These are phyloP conservation scores for Orthosia gothica DNA, from an alignment of 2,888 invertebrate species.

Conservation along the genomic window DNA sequence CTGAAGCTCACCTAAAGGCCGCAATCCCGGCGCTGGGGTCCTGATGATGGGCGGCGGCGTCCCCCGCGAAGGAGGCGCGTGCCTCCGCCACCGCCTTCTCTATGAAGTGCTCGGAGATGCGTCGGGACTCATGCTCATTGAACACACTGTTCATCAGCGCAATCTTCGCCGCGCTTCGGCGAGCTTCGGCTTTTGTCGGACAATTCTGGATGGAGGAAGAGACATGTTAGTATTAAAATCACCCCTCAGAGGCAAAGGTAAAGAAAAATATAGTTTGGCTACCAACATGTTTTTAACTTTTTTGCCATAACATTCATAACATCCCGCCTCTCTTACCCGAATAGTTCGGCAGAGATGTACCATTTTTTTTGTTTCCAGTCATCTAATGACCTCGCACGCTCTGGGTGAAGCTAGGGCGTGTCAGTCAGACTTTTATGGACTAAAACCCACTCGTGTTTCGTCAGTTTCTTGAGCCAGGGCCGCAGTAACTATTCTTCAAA, in stretches of 20 bases:
- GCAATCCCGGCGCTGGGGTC: constrained; percentile 94
- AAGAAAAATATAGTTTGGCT: too few relatives aligned
- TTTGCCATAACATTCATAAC: too few relatives aligned
- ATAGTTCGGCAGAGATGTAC: too few relatives aligned
- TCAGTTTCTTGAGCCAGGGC: too few relatives aligned
- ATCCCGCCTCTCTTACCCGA: too few relatives aligned
- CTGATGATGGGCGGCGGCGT: constrained; percentile 92
- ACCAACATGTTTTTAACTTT: too few relatives aligned
- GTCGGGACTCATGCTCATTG: constrained; percentile 98
- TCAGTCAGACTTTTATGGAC: too few relatives aligned
- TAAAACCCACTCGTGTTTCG: too few relatives aligned
- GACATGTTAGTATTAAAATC: not conserved
- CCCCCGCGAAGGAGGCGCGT: constrained; percentile 95
- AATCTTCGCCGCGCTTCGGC: constrained; percentile 98
- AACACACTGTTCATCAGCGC: constrained; percentile 99
- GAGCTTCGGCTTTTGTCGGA: constrained; percentile 98
- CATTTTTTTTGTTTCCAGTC: too few relatives aligned
- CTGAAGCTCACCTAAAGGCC: constrained; percentile 91
- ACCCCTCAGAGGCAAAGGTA: not conserved
- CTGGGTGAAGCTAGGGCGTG: too few relatives aligned
- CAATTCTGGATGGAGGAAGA: constrained; percentile 93
- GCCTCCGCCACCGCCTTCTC: constrained; percentile 98
- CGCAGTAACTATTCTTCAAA: too few relatives aligned
- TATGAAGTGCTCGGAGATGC: constrained; percentile 98
- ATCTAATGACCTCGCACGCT: too few relatives aligned